Percentiles rank a stretch among this genome's conserved stretches.
phyloP scores from a whole-genome alignment of 2,888 invertebrate species.

The Andrena bucephala region DNA sequence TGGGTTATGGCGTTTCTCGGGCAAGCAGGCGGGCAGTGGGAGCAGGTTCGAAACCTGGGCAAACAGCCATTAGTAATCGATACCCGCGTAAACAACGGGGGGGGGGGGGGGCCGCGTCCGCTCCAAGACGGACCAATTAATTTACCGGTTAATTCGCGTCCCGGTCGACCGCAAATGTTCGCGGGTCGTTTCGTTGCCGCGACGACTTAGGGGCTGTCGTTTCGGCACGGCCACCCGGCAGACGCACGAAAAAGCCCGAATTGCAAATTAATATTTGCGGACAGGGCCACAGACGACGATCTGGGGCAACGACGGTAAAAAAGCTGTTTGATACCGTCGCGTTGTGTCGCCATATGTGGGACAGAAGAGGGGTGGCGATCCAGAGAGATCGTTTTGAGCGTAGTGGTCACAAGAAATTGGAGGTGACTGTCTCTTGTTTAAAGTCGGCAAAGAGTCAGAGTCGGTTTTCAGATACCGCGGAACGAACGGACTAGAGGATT shows the following conservation, averaged over 20 bases:
- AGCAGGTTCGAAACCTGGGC: constrained; percentile 60
- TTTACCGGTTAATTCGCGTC: constrained; percentile 56
- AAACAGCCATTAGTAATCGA: constrained; percentile 71
- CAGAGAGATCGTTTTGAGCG: too few relatives aligned
- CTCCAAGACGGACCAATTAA: constrained; percentile 62
- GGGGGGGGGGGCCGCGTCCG: constrained; percentile 2
- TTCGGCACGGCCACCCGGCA: neutral
- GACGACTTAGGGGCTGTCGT: neutral
- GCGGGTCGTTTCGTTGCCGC: constrained; percentile 2
- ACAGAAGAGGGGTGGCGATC: too few relatives aligned
- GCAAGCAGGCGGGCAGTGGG: constrained; percentile 33
- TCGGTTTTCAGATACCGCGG: too few relatives aligned
- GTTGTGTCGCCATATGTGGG: neutral
- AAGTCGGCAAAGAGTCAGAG: too few relatives aligned
- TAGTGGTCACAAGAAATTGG: too few relatives aligned
- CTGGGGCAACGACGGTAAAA: constrained; percentile 25
- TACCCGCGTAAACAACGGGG: constrained; percentile 63
- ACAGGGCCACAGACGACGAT: neutral
- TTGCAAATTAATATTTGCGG: constrained; percentile 32
- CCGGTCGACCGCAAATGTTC: constrained; percentile 26
- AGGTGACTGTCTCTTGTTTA: too few relatives aligned
- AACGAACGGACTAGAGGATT: too few relatives aligned
- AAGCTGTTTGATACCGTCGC: neutral
- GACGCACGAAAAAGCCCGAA: constrained; percentile 10
- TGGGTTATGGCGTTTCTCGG: constrained; percentile 57